Evolutionary conservation across 2,888 invertebrate species (phyloP).

Genomic region (Plagodis pulveraria): DNA sequence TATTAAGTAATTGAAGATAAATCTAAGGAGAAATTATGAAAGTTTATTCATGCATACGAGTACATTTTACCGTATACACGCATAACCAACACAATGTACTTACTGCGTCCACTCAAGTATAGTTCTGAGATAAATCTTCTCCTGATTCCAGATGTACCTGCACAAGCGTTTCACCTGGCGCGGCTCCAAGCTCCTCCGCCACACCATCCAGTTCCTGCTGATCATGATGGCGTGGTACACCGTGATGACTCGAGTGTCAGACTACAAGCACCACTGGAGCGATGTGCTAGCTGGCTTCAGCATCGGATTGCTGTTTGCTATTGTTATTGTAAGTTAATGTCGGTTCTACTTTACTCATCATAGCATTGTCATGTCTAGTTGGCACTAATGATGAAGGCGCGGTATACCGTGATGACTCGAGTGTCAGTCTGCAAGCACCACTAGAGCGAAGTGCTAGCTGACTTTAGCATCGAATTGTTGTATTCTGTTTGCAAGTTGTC

Average conservation of each 20-base stretch:
- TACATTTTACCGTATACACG: too few species aligned
- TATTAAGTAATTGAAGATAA: too few species aligned
- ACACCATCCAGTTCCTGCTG: constrained; percentile 93
- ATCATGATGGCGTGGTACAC: constrained; percentile 94
- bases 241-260: constrained; percentile 95
- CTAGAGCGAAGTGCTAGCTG: constrained; percentile 96
- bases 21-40: too few species aligned
- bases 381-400: constrained; percentile 90
- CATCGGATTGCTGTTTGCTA: constrained; percentile 88
- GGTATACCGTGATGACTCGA: constrained; percentile 95
- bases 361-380: constrained; percentile 76
- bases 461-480: too few species aligned
- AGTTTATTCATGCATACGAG: too few species aligned
- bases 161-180: constrained; percentile 93
- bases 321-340: constrained; percentile 87
- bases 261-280: constrained; percentile 99
- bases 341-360: too few species aligned
- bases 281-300: constrained; percentile 94
- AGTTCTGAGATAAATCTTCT: neutral
- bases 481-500: too few species aligned
- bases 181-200: constrained; percentile 91
- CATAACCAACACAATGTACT: too few species aligned
- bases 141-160: constrained; percentile 90
- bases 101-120: too few species aligned
- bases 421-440: constrained; percentile 99